Percentiles rank a stretch among this genome's conserved stretches.
Conservation (phyloP, 2,888 invertebrate genomes). For the Anagyrus pseudococci region DNA sequence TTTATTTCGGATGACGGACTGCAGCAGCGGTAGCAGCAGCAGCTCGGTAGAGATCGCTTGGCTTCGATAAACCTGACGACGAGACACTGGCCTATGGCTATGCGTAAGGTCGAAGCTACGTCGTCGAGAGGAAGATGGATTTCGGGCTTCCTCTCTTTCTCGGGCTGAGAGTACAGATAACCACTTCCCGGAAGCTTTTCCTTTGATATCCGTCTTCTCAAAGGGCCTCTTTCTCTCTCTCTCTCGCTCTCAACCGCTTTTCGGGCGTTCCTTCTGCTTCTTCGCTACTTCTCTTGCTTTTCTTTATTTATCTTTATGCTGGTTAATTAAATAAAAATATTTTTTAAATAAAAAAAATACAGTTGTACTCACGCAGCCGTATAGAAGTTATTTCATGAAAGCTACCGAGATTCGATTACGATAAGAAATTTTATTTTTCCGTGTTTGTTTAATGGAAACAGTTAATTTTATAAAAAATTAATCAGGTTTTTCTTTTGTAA, state of each 20-base stretch:
- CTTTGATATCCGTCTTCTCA: constrained; percentile 24
- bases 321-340: neutral
- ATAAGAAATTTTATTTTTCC: too few relatives aligned
- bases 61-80: constrained; percentile 14
- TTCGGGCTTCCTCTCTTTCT: constrained; percentile 11
- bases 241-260: neutral
- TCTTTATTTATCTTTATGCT: neutral
- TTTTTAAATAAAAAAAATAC: too few relatives aligned
- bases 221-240: neutral
- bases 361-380: too few relatives aligned
- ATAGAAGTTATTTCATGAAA: too few relatives aligned
- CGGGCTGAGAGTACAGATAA: constrained; percentile 12
- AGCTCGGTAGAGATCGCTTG: too few relatives aligned
- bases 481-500: too few relatives aligned
- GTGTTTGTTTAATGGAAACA: too few relatives aligned
- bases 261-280: neutral
- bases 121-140: constrained; percentile 19
- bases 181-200: constrained; percentile 34
- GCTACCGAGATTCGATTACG: too few relatives aligned
- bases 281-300: too few relatives aligned
- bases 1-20: constrained; percentile 36
- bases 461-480: too few relatives aligned
- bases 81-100: neutral
- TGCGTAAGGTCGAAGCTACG: neutral
- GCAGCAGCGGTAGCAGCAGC: neutral